Conservation (phyloP, 1,140 invertebrate genomes). For the Cotesia chilonis region DNA sequence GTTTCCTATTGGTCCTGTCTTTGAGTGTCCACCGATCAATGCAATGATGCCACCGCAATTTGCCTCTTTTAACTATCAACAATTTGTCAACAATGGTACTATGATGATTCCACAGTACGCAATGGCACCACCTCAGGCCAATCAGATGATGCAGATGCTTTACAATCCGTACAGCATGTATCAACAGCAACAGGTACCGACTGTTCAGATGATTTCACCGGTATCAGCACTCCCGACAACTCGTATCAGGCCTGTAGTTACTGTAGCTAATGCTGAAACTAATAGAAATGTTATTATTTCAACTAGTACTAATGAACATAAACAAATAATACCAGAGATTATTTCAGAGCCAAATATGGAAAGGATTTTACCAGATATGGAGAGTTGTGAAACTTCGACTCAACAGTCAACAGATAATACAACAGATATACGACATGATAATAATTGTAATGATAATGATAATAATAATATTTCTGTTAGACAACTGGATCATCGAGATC, state of each 20-base stretch:
- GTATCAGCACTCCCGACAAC: slow-evolving; percentile 61
- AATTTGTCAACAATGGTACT: slow-evolving; percentile 68
- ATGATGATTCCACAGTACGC: slow-evolving; percentile 68
- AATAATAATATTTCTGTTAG: neutral
- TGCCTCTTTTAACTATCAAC: slow-evolving; percentile 69
- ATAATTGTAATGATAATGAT: slow-evolving; percentile 29
- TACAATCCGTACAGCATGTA: slow-evolving; percentile 67
- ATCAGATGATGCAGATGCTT: slow-evolving; percentile 68
- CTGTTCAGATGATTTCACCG: slow-evolving; percentile 67
- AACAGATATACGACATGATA: slow-evolving; percentile 24
- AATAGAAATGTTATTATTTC: slow-evolving; percentile 46
- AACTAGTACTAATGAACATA: slow-evolving; percentile 46
- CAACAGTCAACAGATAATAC: slow-evolving; percentile 30
- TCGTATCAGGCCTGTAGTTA: slow-evolving; percentile 50
- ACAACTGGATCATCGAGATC: slow-evolving; percentile 45
- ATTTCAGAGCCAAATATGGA: slow-evolving; percentile 46
- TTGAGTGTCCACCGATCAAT: slow-evolving; percentile 60
- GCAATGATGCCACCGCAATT: slow-evolving; percentile 63
- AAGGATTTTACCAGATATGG: slow-evolving; percentile 52
- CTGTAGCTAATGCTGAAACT: slow-evolving; percentile 42
- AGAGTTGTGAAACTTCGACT: slow-evolving; percentile 42
- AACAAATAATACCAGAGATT: slow-evolving; percentile 51
- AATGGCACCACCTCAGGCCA: slow-evolving; percentile 64
- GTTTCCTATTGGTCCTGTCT: slow-evolving; percentile 58
- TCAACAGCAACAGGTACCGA: slow-evolving; percentile 67